Base-by-base conservation (phyloP, 2,888 invertebrate species). In the Pogonocherus hispidulus region DNA sequence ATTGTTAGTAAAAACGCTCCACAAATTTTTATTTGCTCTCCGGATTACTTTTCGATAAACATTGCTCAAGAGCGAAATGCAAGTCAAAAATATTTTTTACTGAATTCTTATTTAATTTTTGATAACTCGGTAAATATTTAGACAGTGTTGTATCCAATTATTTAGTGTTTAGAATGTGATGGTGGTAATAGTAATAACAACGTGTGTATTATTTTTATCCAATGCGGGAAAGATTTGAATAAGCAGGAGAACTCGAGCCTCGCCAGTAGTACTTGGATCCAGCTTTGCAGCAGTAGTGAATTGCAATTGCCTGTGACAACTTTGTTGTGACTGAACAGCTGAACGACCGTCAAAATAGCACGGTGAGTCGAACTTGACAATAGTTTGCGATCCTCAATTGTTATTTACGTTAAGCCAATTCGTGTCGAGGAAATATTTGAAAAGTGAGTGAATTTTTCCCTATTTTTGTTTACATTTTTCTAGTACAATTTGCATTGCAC, bases 71-170 rank as follows among this genome's bases (percentile, higher is more conserved):
- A 62, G 47, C 14, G 27, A 35, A 51, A 47, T n/a, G 19, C 35
- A 9, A 37, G 22, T 51, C 49, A 44, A 49, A 9, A 47, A 32
- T 16, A 47, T 52, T 51, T 44, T 23, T 23, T 52, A 32, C 57
- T 32, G 32, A 70, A 63, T 66, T 67, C 41, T 54, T 54, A 70
- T 70, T 70, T 70, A 62, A 23, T 46, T 70, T 70, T 16, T 59
- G 70, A 70, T 70, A 70, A 67, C 60, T 54, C 20, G 23, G 70
- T 64, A 64, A 67, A 70, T 62, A 70, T 64, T 67, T 70, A 23
- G 49, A 14, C 8, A 35, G 47, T 49, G 49, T 49, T 60, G 18
- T 59, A 19, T 27, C 57, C 57, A 55, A 9, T 54, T 64, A 55
- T 46, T 59, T 16, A 35, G 22, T 54, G 63, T 52, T 47, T 55